phyloP scores from a whole-genome alignment of 2,113 vertebrate genomes.

The Ellobius talpinus region DNA sequence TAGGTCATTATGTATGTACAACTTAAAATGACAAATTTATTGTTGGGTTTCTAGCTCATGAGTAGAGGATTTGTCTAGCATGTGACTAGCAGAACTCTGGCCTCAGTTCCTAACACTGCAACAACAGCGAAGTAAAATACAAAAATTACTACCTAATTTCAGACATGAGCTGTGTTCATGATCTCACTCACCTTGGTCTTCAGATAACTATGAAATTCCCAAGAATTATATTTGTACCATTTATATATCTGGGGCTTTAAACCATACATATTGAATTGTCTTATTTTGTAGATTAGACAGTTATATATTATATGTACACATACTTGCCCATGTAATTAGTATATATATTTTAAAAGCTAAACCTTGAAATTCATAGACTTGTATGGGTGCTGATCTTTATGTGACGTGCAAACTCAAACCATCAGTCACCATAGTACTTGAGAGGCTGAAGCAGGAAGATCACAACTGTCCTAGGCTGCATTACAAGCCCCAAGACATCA shows the following conservation, averaged over 20 bases:
- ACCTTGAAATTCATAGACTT: not conserved
- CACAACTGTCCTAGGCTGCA: not conserved
- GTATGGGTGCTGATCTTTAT: not conserved
- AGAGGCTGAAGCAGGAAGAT: not conserved
- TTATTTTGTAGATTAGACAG: not conserved
- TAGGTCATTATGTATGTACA: not conserved
- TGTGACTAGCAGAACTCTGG: not conserved
- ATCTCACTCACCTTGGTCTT: not conserved
- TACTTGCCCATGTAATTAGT: not conserved
- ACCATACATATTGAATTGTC: not conserved
- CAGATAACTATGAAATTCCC: constrained; percentile 22
- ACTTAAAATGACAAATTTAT: not conserved
- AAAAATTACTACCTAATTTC: not conserved
- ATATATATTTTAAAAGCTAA: not conserved
- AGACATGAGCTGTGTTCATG: not conserved
- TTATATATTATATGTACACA: not conserved
- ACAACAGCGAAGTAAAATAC: not conserved
- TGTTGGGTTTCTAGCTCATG: not conserved
- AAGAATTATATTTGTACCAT: not conserved
- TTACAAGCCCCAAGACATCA: not conserved
- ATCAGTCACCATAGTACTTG: not conserved
- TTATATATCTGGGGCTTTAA: not conserved
- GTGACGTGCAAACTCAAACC: not conserved
- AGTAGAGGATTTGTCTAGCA: not conserved
- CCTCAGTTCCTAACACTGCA: not conserved